Evolutionary conservation across 2,113 vertebrate genomes (phyloP), one percentile per base, ranked within the genome.

Genomic region (Xiphias gladius): DNA sequence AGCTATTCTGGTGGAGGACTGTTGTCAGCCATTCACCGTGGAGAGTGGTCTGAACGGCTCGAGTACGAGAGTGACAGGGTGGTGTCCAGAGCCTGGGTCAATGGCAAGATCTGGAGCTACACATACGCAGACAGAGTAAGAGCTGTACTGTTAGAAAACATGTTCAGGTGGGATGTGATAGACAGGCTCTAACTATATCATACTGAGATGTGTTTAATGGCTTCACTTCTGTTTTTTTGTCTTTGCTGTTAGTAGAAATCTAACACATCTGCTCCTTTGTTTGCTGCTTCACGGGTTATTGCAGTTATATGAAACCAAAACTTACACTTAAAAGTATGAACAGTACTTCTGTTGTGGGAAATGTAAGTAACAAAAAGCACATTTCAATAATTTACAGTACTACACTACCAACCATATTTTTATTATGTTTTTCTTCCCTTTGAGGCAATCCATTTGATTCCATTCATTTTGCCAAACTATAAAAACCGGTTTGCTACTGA

Each of bases 101-200:
- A 99, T 80, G 99, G 99, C 26, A 99, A 98, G 95, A 99, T 99
- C 94, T 99, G 99, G 99, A 99, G 97, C 94, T 99, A 99, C 95
- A 99, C 97, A 0, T 99, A 98, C 43, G 94, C 97, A 79, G 99
- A 99, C 94, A 98, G 97, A 96, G 98, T 99, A 93, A 88, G 86
- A 41, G 7, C 10, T 35, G 39, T 12, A 8, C 19, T 30, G 17
- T 3, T 0, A 54, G 19, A 16, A 5, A 62, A 17, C 11, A 0
- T n/a, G 7, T 24, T 73, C 4, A 5, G 39, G 4, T 0, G 6
- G 0, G 16, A 6, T 16, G 64, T 75, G 73, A 55, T 4, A 43
- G 30, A 61, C 37, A 0, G 62, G 16, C 50, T 78, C 12, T 59
- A 6, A 22, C 0, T 57, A 24, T 39, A 19, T 52, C 24, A 32